Evolutionary conservation across 2,113 vertebrate genomes (phyloP).

Genomic region (Solenodon paradoxus): DNA sequence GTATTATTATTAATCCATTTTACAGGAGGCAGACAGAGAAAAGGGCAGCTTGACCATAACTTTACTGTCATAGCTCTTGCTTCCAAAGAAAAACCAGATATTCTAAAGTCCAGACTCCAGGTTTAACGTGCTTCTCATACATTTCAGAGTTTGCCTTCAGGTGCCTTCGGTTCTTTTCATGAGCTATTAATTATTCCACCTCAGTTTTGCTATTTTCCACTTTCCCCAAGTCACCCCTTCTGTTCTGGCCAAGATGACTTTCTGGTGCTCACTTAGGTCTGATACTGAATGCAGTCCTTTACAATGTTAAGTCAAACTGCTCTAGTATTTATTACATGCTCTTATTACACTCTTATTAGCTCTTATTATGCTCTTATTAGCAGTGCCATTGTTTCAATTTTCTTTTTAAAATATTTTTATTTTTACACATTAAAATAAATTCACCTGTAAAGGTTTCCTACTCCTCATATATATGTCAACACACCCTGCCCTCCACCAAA

Average conservation of each 20-base stretch:
- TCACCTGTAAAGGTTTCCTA: too few species aligned
- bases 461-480: too few species aligned
- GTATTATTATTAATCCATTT: constrained; percentile 8
- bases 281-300: neutral
- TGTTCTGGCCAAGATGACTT: neutral
- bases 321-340: neutral
- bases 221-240: neutral
- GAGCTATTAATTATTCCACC: neutral
- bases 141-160: neutral
- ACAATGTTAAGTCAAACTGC: neutral
- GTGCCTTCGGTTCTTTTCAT: neutral
- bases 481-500: too few species aligned
- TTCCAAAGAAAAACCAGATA: neutral
- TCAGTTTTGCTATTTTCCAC: neutral
- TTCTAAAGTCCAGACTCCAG: neutral
- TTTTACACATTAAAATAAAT: too few species aligned
- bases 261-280: neutral
- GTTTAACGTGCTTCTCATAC: neutral
- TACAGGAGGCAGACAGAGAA: neutral
- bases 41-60: neutral
- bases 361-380: too few species aligned
- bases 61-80: neutral
- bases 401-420: too few species aligned
- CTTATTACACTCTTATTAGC: neutral
- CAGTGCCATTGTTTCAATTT: too few species aligned